These are phyloP conservation scores for Xylophagus ater DNA, from an alignment of 2,888 invertebrate species.

Conservation along the genomic window DNA sequence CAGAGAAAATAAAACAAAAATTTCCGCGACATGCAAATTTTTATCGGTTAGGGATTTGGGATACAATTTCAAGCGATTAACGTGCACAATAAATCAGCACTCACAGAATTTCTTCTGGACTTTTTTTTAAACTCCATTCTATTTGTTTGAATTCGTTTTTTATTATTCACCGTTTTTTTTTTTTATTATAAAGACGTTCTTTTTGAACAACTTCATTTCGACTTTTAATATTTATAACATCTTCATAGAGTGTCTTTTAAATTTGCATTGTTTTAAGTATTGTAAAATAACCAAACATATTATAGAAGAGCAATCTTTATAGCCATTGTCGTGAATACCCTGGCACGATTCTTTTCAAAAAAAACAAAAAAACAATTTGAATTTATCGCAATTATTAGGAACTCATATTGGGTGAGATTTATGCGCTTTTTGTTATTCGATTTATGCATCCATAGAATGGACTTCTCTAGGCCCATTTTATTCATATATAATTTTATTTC, in stretches of 20 bases:
- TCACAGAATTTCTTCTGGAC: constrained; percentile 13
- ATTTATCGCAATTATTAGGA: constrained; percentile 18
- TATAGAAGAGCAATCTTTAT: constrained; percentile 6
- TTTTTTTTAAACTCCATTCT: constrained; percentile 3
- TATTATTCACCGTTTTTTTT: neutral
- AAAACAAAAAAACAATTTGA: constrained; percentile 16
- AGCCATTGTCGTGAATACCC: constrained; percentile 15
- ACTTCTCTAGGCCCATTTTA: too few relatives aligned
- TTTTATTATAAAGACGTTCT: neutral
- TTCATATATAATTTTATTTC: too few relatives aligned
- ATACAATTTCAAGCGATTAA: too few relatives aligned
- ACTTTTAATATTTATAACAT: constrained; percentile 16
- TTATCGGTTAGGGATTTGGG: constrained; percentile 7
- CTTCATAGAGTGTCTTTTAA: constrained; percentile 6
- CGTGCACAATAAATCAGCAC: constrained; percentile 16
- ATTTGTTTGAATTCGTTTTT: constrained; percentile 2
- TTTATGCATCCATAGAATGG: constrained; percentile 10
- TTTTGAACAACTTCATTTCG: constrained; percentile 14
- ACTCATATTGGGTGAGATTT: constrained; percentile 14
- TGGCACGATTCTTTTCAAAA: constrained; percentile 15
- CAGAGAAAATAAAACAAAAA: too few relatives aligned
- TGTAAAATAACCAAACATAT: too few relatives aligned
- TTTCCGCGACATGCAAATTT: constrained; percentile 10
- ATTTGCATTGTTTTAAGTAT: constrained; percentile 12
- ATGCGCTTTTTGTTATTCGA: constrained; percentile 13